Base-by-base conservation (phyloP, 2,888 invertebrate species). In the Melieria crassipennis region DNA sequence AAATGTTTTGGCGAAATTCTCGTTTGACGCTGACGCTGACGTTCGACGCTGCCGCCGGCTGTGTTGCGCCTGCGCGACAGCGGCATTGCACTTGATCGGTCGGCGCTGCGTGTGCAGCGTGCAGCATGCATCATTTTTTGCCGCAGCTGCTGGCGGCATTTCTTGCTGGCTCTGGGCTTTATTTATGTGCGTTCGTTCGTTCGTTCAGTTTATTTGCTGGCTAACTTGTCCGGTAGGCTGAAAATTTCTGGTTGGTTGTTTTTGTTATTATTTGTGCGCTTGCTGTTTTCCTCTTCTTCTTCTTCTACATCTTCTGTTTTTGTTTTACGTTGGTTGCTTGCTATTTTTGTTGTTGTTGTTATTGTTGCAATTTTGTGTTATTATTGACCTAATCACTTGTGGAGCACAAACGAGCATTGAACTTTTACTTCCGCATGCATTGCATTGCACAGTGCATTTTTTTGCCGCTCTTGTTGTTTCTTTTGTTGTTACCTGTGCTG, bases 331-430 rank as follows among this genome's bases (percentile, higher is more conserved):
- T 65, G 45, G 13, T 58, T 16, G 16, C 16, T 16, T 16, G 16
- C 16, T 16, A 1, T 67, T 72, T 55, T 65, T 69, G 43, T 73
- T 74, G 45, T 69, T 69, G 65, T 76, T 71, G 71, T 73, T 30
- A 68, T 77, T 79, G 78, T 78, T 82, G 80, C 78, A 79, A 81
- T 79, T 79, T 80, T 83, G 81, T 83, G 80, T 79, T 83, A 84
- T 85, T 85, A 84, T 85, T 85, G 85, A 85, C 85, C 85, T 85
- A 85, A 85, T 85, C 85, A 85, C 85, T 85, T 85, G 85, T 85
- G 82, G 85, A 85, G 85, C 85, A 85, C 82, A 83, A 84, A 85
- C 84, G 85, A 85, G 81, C 85, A 84, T 85, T 85, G 85, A 85
- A 85, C 85, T 85, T 85, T 85, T 85, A 85, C 85, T 85, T 85